A percentile compares a stretch with the other conserved stretches of the same genome.
Evolutionary conservation across 1,140 invertebrate genomes (phyloP).

Genomic region (Apis cerana): DNA sequence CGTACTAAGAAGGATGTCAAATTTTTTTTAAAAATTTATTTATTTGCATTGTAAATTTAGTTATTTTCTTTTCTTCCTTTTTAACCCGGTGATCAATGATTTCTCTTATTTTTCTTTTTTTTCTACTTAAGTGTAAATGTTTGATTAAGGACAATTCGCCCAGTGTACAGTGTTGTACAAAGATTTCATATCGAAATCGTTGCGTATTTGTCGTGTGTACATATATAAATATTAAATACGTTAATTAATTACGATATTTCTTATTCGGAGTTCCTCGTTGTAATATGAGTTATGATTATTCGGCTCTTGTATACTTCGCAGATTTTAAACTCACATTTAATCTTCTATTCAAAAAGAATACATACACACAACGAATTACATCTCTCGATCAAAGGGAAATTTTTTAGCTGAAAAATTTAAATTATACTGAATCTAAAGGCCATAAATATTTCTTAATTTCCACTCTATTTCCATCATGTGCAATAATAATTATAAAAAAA

Average conservation of each 20-base stretch:
- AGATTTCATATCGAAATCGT: conserved; percentile 47
- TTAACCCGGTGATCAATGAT: not conserved
- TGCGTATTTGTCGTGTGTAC: conserved; percentile 39
- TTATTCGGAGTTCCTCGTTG: conserved; percentile 29
- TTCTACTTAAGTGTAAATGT: conserved; percentile 26
- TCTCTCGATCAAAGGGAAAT: not conserved
- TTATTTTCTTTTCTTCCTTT: not conserved
- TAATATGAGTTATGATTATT: conserved; percentile 3
- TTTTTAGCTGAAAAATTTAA: not conserved
- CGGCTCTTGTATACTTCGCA: conserved; percentile 38
- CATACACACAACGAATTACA: conserved; percentile 24
- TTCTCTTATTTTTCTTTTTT: not conserved
- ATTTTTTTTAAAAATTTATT: conserved; percentile 23
- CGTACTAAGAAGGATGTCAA: not conserved
- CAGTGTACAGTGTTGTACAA: conserved; percentile 53
- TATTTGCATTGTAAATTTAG: conserved; percentile 33
- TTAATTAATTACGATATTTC: conserved; percentile 36
- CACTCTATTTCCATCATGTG: not conserved
- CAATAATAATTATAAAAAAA: not conserved
- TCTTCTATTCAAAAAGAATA: not conserved
- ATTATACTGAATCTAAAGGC: conserved; percentile 18
- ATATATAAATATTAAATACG: conserved; percentile 27
- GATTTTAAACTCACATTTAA: conserved; percentile 21
- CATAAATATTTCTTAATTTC: conserved; percentile 15
- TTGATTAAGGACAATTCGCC: conserved; percentile 30